Evolutionary conservation across 2,797 vertebrate genomes (phyloP).

Genomic region (Macropus fuliginosus): DNA sequence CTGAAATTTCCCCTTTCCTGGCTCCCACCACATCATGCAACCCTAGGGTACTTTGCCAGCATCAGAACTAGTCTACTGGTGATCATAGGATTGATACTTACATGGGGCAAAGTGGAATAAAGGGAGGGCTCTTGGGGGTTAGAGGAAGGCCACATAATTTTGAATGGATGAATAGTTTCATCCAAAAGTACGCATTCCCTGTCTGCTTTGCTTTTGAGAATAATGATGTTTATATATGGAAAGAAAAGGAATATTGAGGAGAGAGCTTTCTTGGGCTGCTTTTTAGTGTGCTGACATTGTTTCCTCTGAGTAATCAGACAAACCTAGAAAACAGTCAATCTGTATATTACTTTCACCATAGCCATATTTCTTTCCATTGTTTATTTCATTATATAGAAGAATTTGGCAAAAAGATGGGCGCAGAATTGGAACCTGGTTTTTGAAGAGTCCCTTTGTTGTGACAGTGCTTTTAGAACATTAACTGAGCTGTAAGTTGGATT

Average conservation of each 20-base stretch:
- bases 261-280: background rate
- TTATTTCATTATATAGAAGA: background rate
- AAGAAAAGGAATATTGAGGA: background rate
- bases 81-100: background rate
- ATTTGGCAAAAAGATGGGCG: background rate
- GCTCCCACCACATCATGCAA: conserved; percentile 22
- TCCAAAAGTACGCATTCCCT: background rate
- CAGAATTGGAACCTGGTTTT: background rate
- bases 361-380: background rate
- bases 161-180: background rate
- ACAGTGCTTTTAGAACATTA: background rate
- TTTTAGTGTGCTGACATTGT: background rate
- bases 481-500: background rate
- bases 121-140: background rate
- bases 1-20: background rate
- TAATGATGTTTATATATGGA: background rate
- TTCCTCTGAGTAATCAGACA: background rate
- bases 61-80: background rate
- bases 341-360: background rate
- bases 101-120: background rate
- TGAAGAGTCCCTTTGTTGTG: background rate
- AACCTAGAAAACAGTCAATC: background rate
- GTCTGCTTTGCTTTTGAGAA: background rate
- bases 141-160: background rate
- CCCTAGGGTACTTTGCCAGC: conserved; percentile 28